Evolutionary conservation across 1,140 invertebrate species (phyloP).

Genomic region (Diorhabda elongata): DNA sequence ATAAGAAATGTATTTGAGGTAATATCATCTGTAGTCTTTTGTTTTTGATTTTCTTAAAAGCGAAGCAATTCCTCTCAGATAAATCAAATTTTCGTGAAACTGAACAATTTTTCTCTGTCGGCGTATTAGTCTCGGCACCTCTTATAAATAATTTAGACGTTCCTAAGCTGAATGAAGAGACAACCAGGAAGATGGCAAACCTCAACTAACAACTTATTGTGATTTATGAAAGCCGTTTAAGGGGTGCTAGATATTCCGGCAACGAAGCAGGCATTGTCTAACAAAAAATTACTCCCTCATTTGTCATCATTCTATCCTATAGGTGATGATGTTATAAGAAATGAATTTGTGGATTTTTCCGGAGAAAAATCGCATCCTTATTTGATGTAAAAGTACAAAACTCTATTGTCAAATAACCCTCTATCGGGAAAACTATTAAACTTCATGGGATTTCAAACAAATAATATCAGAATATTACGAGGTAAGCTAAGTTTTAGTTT

Average conservation of each 20-base stretch:
- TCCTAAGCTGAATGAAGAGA: not conserved
- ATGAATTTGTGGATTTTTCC: not conserved
- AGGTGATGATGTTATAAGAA: not conserved
- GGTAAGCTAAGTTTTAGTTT: no score
- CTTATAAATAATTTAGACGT: not conserved
- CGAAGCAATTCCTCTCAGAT: no score
- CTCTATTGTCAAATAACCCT: no score
- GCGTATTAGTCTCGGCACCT: not conserved
- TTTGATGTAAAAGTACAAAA: no score
- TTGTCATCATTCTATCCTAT: conserved; percentile 1
- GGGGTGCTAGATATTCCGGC: conserved; percentile 1
- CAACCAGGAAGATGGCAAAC: not conserved
- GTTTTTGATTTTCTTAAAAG: no score
- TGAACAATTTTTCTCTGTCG: not conserved
- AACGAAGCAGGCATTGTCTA: conserved; percentile 1
- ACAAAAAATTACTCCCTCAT: conserved; percentile 2
- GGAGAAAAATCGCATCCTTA: no score
- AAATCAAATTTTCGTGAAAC: no score
- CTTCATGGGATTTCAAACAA: no score
- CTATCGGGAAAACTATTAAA: no score
- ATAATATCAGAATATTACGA: no score
- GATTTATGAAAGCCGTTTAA: conserved; percentile 2
- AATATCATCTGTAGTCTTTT: no score
- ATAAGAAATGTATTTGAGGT: no score
- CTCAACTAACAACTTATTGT: conserved; percentile 2